Evolutionary conservation across 2,888 invertebrate genomes (phyloP), one percentile per base, ranked within the genome.

Genomic region (Eupithecia exiguata): DNA sequence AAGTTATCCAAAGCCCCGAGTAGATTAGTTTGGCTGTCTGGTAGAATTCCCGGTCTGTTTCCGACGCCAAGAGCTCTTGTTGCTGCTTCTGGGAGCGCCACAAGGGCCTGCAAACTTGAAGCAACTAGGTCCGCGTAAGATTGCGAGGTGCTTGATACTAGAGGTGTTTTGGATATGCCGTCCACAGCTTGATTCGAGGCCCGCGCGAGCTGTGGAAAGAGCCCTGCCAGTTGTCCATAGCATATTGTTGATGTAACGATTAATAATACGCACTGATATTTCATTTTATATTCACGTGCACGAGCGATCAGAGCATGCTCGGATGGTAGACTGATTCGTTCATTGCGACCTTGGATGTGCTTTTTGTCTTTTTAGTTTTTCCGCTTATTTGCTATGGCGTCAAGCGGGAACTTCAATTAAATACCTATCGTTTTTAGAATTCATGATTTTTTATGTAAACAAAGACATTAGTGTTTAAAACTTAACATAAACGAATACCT

Each of bases 1-100:
- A 88, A 79, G 18, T 76, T 79, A 53, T 88, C 83, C 3, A 83
- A 72, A 14, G 79, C 74, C 43, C 84, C 84, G 12, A 86, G 66
- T 36, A 81, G 62, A 74, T 89, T 88, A 12, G 66, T 83, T 67
- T 81, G 78, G 61, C 76, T 84, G n/a, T 79, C 70, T 7, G 86
- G 77, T 7, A 77, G 66, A 14, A 76, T 46, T 12, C 69, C 74
- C 0, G 87, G 88, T 1, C 84, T 68, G 43, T 78, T 63, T 25
- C 74, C 74, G 65, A 81, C 68, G 53, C 82, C 81, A 14, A 87
- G 66, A 1, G 80, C 75, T 1, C 85, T 82, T 5, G 86, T 84
- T 10, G 87, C 40, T 0, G 81, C 79, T 0, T 82, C 70, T 0
- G 88, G 88, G 1, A 83, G 46, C 35, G 40, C 77, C 6, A 84